Base-by-base conservation (phyloP, 2,113 vertebrate species). In the Eonycteris spelaea region DNA sequence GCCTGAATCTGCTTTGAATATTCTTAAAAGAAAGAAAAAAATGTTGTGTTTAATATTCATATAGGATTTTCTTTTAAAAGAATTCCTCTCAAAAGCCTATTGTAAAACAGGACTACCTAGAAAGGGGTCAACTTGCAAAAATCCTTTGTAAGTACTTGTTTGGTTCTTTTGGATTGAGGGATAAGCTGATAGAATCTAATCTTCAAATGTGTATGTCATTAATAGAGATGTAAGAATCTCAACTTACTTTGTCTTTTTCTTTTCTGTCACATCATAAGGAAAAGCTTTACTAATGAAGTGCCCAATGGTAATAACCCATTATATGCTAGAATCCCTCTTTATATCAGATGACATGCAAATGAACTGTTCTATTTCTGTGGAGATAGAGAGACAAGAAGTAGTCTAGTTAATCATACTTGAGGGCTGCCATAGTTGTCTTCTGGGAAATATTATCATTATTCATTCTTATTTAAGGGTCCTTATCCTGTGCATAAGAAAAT, bases 391-490 rank as follows among this genome's bases (percentile, higher is more conserved):
- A 96, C 87, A 86, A 94, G 96, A 88, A 97, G 77, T 94, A 94
- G 94, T 94, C 92, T 97, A 97, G 96, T 97, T 98, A 98, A 98
- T 98, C 97, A 98, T 96, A 91, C 96, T 97, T 97, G 97, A 97
- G 96, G 91, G 77, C 94, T 97, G 96, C 96, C 93, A 84, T 95
- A 35, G 95, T 95, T 96, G 94, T 97, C 97, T 97, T 98, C 94
- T 97, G 97, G 97, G 97, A 97, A 98, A 97, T 97, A 96, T 96
- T 93, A 94, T 95, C 96, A 98, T 97, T 97, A 97, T 96, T 97
- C 96, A 97, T 97, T 96, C 95, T 97, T 96, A 97, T 96, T 97
- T 97, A 98, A 98, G 96, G 82, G 91, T 94, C 73, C 93, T 98
- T 97, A 96, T 85, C 84, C 85, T 83, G 24, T 93, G 95, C 92